A percentile compares a stretch with the other conserved stretches of the same genome.
Evolutionary conservation across 2,113 vertebrate species (phyloP).

Genomic region (Rhabdornis inornatus): DNA sequence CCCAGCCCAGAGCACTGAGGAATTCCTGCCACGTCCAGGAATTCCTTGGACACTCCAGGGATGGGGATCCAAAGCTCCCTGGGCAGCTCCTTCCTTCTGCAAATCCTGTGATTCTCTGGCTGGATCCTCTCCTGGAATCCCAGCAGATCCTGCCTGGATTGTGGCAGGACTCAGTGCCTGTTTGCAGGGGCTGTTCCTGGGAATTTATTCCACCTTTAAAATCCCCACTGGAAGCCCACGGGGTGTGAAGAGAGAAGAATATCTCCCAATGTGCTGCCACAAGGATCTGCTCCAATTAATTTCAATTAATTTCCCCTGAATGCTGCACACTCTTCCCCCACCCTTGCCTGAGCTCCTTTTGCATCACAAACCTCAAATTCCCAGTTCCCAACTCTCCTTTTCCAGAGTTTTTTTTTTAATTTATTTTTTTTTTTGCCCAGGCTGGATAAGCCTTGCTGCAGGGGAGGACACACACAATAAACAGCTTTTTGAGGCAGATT

Average conservation of each 20-base stretch:
- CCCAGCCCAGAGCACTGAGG: not conserved
- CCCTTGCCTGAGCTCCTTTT: not conserved
- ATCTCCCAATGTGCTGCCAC: not conserved
- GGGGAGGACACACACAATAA: not conserved
- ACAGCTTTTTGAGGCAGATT: constrained; percentile 1
- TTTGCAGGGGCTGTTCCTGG: not conserved
- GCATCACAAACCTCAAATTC: not conserved
- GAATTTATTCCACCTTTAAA: not conserved
- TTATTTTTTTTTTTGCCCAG: no score
- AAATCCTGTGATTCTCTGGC: not conserved
- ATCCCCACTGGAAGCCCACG: not conserved
- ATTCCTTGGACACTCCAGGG: not conserved
- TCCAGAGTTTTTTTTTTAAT: not conserved
- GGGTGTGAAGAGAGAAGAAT: not conserved
- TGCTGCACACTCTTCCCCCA: not conserved
- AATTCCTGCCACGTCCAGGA: not conserved
- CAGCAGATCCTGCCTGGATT: not conserved
- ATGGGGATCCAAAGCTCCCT: not conserved
- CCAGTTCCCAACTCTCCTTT: not conserved
- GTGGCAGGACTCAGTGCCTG: accelerated
- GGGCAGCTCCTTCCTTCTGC: not conserved
- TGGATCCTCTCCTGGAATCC: not conserved
- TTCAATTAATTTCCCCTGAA: no score
- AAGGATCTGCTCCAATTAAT: not conserved
- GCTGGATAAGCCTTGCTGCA: not conserved